Base-by-base conservation (phyloP, 2,113 vertebrate genomes). In the Phaetusa simplex region DNA sequence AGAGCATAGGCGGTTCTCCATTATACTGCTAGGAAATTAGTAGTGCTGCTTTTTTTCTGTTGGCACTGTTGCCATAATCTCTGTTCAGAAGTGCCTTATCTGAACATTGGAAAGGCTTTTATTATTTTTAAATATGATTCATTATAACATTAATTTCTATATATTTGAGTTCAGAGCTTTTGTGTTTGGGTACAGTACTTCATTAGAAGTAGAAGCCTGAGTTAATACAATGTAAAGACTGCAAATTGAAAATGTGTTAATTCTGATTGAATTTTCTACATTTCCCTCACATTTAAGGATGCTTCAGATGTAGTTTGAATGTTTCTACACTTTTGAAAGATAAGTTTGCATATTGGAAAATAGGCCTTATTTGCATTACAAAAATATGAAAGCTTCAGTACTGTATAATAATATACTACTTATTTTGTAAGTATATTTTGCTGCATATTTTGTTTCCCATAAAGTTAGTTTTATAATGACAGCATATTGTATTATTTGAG, bases 1-100 rank as follows among this genome's bases (percentile, higher is more conserved):
- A 36, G 53, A 94, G 62, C 80, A 70, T 50, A 73, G 89, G 87
- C 1, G 1, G 34, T 64, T 92, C 66, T 79, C 62, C 45, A n/a
- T 95, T 89, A 42, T 53, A 11, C 47, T 77, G 58, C 45, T 58
- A 43, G 86, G 88, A 96, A 95, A 91, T 89, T 43, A 93, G 65
- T 78, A 93, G 72, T 56, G 49, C 61, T 87, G n/a, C 52, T 52
- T 76, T 82, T 82, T 58, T 74, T 90, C 49, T 80, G 22, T 45
- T 76, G 79, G 73, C 49, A 10, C 49, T 80, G 61, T 47, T 92
- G 56, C 58, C 9, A 2, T 86, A 69, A 65, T 89, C 47, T 69
- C 38, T 87, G 45, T 79, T 77, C 58, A 50, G 76, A 87, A 69
- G 29, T 80, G 32, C 58, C 58, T 93, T 88, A 85, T 84, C 62